phyloP scores from a whole-genome alignment of 2,113 vertebrate species.

The Urocolius indicus region DNA sequence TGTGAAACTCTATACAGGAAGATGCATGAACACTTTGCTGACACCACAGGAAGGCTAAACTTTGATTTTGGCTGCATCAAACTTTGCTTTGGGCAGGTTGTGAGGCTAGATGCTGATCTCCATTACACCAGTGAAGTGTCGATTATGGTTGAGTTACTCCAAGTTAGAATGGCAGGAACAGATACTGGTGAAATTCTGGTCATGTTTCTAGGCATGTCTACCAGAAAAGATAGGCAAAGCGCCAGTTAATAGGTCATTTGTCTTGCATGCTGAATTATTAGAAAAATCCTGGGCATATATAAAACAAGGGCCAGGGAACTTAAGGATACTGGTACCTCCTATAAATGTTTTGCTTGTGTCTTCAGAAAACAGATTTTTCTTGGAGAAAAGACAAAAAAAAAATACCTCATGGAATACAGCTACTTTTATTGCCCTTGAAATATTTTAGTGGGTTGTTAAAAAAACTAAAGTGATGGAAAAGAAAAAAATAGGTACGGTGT shows the following conservation, averaged over 20 bases:
- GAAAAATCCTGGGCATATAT: neutral
- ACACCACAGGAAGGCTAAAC: neutral
- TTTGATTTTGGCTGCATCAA: neutral
- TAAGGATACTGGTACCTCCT: neutral
- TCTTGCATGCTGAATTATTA: neutral
- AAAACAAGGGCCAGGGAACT: neutral
- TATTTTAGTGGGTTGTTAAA: neutral
- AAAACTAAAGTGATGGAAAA: neutral
- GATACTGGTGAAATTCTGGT: neutral
- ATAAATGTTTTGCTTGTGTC: neutral
- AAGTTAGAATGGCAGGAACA: neutral
- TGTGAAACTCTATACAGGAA: no score
- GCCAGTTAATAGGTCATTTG: neutral
- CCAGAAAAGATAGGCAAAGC: neutral
- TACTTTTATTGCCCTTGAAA: neutral
- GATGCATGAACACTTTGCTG: neutral
- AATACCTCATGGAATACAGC: neutral
- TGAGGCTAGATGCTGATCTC: neutral
- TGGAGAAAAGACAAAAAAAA: neutral
- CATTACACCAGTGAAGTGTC: neutral
- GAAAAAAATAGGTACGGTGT: neutral
- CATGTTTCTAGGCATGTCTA: neutral
- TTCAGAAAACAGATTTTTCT: neutral
- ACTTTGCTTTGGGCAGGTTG: neutral
- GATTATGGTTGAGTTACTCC: neutral